Conservation (phyloP, 2,888 invertebrate species). For the Leptinotarsa tumamoca region DNA sequence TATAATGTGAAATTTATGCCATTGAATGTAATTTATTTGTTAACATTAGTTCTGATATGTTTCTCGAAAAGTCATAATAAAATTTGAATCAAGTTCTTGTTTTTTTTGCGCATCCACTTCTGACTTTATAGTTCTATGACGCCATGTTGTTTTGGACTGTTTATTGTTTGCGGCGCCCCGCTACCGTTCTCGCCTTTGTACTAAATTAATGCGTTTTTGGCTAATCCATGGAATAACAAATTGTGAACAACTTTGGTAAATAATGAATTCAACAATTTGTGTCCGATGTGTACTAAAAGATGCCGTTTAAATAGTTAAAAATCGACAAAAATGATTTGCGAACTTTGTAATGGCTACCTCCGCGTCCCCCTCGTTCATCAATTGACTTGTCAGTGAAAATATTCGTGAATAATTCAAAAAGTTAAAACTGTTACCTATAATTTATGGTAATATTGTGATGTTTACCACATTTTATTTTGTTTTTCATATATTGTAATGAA, state of each 20-base stretch:
- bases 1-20: too few species aligned
- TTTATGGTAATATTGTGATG: slow-evolving; percentile 19
- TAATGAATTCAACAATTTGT: slow-evolving; percentile 35
- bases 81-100: slow-evolving; percentile 44
- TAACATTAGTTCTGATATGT: neutral
- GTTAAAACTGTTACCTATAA: slow-evolving; percentile 13
- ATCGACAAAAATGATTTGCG: slow-evolving; percentile 45
- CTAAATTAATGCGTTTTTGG: slow-evolving; percentile 49
- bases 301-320: slow-evolving; percentile 29
- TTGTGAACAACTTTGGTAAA: slow-evolving; percentile 22
- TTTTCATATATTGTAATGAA: slow-evolving; percentile 59
- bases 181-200: slow-evolving; percentile 58
- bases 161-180: slow-evolving; percentile 67
- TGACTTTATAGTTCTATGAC: neutral
- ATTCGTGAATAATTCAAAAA: slow-evolving; percentile 64
- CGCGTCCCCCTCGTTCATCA: slow-evolving; percentile 70
- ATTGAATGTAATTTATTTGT: too few species aligned
- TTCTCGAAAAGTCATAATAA: neutral
- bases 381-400: slow-evolving; percentile 73
- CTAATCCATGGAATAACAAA: slow-evolving; percentile 45
- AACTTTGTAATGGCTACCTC: slow-evolving; percentile 55
- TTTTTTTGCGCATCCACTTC: slow-evolving; percentile 28
- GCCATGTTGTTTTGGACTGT: slow-evolving; percentile 66
- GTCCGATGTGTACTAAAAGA: slow-evolving; percentile 29
- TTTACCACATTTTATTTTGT: neutral